Evolutionary conservation across 2,888 invertebrate species (phyloP).

Genomic region (Pristionchus arcanus): DNA sequence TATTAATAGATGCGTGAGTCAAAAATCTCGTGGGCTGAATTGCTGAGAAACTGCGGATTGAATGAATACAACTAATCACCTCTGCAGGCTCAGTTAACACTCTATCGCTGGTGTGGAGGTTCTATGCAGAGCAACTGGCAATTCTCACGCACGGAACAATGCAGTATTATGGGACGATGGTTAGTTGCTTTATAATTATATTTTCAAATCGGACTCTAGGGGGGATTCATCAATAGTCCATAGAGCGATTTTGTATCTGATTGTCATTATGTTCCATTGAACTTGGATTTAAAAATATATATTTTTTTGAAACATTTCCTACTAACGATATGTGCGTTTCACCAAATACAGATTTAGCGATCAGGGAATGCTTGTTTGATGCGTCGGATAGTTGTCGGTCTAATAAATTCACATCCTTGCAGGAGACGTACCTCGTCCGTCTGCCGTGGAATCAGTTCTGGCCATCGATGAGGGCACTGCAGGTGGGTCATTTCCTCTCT

Average conservation of each 20-base stretch:
- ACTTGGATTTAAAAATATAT: too few relatives aligned
- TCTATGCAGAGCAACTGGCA: constrained; percentile 64
- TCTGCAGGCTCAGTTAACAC: constrained; percentile 63
- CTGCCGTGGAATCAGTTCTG: constrained; percentile 65
- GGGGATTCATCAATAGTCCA: too few relatives aligned
- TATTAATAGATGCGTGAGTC: too few relatives aligned
- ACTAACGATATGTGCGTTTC: background rate
- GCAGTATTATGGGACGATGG: constrained; percentile 65
- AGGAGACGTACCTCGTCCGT: constrained; percentile 63
- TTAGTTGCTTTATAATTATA: constrained; percentile 2
- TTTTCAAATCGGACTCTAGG: too few relatives aligned
- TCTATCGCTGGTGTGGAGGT: constrained; percentile 73
- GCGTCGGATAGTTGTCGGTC: background rate
- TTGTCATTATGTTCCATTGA: background rate
- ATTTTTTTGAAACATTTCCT: too few relatives aligned
- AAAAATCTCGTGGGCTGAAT: too few relatives aligned
- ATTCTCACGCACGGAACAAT: constrained; percentile 62
- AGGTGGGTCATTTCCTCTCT: constrained; percentile 41
- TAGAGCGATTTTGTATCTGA: background rate
- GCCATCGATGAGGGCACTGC: constrained; percentile 65
- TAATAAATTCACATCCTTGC: background rate
- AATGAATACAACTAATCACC: background rate
- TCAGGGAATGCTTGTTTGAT: background rate
- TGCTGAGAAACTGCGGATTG: too few relatives aligned
- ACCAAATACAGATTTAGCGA: background rate